Evolutionary conservation across 2,113 vertebrate genomes (phyloP).

Genomic region (Ornithorhynchus anatinus): DNA sequence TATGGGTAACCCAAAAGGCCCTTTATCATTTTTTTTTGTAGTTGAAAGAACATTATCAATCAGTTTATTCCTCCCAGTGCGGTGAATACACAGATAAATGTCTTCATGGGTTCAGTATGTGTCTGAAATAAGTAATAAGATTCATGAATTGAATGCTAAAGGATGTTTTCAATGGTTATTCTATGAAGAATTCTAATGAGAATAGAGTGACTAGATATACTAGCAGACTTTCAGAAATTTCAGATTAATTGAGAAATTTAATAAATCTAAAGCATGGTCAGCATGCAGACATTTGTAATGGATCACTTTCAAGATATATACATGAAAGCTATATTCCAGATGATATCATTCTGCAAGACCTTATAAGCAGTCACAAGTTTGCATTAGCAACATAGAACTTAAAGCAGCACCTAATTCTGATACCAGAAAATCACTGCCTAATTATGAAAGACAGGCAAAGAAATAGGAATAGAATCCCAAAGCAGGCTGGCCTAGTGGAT

Average conservation of each 20-base stretch:
- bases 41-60: background rate
- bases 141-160: constrained; percentile 16
- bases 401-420: too few species aligned
- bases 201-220: background rate
- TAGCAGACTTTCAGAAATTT: background rate
- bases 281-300: too few species aligned
- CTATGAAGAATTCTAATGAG: background rate
- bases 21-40: background rate
- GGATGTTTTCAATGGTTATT: background rate
- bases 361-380: too few species aligned
- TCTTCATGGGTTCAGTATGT: background rate
- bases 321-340: too few species aligned
- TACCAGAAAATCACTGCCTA: too few species aligned
- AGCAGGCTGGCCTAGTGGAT: too few species aligned
- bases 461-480: too few species aligned
- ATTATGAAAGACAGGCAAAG: too few species aligned
- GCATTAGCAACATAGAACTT: too few species aligned
- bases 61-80: constrained; percentile 4
- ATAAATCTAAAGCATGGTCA: background rate
- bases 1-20: background rate
- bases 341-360: too few species aligned
- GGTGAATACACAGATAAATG: constrained; percentile 5
- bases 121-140: background rate
- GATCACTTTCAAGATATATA: too few species aligned
- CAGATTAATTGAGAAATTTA: background rate